Conservation (phyloP, 2,888 invertebrate genomes). For the Kuschelorhynchus macadamiae region DNA sequence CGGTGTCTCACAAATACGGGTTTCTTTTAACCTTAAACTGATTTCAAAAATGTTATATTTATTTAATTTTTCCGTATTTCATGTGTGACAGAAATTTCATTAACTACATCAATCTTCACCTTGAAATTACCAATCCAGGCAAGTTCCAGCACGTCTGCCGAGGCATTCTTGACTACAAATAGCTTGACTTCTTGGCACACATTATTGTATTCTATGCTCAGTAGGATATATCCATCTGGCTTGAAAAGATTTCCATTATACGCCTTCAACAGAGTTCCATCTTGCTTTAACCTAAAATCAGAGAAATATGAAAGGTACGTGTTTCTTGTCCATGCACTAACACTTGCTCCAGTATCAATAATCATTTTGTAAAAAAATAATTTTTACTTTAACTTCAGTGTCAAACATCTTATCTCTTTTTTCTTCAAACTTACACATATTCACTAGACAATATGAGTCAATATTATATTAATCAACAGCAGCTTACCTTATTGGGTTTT, state of each 20-base stretch:
- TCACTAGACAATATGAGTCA: too few relatives aligned
- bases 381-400: neutral
- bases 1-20: conserved; percentile 40
- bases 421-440: conserved; percentile 2
- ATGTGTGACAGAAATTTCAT: neutral
- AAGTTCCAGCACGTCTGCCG: too few relatives aligned
- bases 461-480: neutral
- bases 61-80: conserved; percentile 24
- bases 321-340: neutral
- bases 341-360: neutral
- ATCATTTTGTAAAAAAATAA: neutral
- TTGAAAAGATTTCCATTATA: neutral
- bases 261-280: neutral
- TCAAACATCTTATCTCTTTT: neutral
- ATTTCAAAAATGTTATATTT: conserved; percentile 34
- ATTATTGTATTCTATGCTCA: too few relatives aligned
- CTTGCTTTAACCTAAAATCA: conserved; percentile 4
- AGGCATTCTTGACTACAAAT: too few relatives aligned
- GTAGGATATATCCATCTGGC: too few relatives aligned
- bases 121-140: too few relatives aligned
- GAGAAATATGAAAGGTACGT: neutral
- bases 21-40: conserved; percentile 24
- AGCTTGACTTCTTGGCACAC: too few relatives aligned
- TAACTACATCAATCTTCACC: conserved; percentile 3
- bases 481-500: too few relatives aligned